A percentile compares a stretch with the other conserved stretches of the same genome.
phyloP scores from a whole-genome alignment of 2,888 invertebrate genomes.

The Brachypalpus laphriformis region DNA sequence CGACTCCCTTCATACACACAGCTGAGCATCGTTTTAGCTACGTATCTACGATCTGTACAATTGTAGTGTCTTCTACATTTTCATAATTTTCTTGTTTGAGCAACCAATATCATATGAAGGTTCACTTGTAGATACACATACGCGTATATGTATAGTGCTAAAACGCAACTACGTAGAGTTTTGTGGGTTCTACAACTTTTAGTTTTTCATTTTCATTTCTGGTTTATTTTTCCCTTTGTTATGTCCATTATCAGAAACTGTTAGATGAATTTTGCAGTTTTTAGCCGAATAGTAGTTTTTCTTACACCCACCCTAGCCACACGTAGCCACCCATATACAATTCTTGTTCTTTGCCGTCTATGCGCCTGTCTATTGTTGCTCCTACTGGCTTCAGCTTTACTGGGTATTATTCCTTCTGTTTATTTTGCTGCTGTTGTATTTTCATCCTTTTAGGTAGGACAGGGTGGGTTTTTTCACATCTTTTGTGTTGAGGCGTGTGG shows the following conservation, averaged over 20 bases:
- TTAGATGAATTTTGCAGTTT: background rate
- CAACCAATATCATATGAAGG: background rate
- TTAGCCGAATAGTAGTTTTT: background rate
- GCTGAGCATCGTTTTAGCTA: background rate
- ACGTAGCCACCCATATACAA: background rate
- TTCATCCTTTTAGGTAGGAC: background rate
- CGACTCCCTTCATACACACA: background rate
- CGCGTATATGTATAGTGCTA: too few species aligned
- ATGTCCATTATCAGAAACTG: constrained; percentile 4
- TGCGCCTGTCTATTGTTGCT: background rate
- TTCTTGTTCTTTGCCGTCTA: background rate
- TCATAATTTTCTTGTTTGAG: constrained; percentile 1
- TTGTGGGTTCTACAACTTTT: constrained; percentile 12
- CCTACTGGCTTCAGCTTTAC: background rate
- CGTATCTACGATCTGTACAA: constrained; percentile 8
- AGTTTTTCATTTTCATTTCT: constrained; percentile 11
- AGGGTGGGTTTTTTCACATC: too few species aligned
- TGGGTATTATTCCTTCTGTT: background rate
- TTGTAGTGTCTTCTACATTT: background rate
- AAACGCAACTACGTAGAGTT: background rate
- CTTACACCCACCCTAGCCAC: background rate
- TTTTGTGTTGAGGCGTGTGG: constrained; percentile 53
- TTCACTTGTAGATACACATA: background rate
- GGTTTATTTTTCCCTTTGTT: constrained; percentile 23
- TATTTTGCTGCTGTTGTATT: constrained; percentile 14